phyloP scores from a whole-genome alignment of 2,113 vertebrate species.

The Xenus cinereus region DNA sequence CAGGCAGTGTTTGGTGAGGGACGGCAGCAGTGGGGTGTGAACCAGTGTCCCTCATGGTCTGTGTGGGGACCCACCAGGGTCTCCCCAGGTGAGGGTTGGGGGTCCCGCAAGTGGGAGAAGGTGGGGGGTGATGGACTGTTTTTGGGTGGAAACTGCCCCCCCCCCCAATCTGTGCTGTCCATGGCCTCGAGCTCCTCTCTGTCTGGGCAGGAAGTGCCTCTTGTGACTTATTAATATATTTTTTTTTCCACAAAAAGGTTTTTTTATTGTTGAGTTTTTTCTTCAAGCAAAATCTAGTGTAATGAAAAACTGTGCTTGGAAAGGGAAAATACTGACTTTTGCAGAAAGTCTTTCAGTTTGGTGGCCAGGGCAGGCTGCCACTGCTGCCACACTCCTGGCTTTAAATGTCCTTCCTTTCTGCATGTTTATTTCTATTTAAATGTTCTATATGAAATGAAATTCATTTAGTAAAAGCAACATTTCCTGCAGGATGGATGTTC shows the following conservation, averaged over 20 bases:
- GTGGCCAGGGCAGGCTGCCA: not conserved
- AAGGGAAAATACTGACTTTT: not conserved
- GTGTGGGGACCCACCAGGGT: not conserved
- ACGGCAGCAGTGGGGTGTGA: rapidly evolving
- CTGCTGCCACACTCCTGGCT: not conserved
- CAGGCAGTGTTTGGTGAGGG: not conserved
- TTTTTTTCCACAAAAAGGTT: not conserved
- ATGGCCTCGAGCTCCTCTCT: not conserved
- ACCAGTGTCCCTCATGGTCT: rapidly evolving
- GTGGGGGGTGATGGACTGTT: rapidly evolving
- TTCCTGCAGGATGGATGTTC: not conserved
- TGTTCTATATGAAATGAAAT: not conserved
- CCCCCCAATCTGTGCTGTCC: not conserved
- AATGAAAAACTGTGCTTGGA: not conserved
- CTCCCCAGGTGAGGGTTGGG: too few species aligned
- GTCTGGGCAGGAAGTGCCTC: not conserved
- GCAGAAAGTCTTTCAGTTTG: not conserved
- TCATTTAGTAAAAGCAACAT: not conserved
- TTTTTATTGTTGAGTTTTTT: not conserved
- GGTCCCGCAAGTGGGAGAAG: not conserved
- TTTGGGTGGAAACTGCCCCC: not conserved
- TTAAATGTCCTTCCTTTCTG: not conserved
- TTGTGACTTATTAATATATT: not conserved
- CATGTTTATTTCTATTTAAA: not conserved
- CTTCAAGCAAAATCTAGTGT: not conserved